A percentile compares a stretch with the other conserved stretches of the same genome.
Evolutionary conservation across 1,140 invertebrate species (phyloP).

Genomic region (Trichomalopsis sarcophagae): DNA sequence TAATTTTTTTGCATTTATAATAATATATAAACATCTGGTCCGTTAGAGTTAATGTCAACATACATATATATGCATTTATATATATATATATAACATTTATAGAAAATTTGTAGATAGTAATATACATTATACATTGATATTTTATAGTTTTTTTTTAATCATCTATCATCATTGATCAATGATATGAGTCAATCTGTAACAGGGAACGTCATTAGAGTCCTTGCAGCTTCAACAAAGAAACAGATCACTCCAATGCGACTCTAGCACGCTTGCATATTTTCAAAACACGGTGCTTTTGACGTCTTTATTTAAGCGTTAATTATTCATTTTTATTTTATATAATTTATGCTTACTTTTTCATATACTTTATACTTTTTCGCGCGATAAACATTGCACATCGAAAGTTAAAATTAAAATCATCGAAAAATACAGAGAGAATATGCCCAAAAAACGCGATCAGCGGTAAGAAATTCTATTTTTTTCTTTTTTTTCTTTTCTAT

Average conservation of each 20-base stretch:
- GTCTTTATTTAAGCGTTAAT: constrained; percentile 2
- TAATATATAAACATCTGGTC: constrained; percentile 75
- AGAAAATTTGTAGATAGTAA: constrained; percentile 73
- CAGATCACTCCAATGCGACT: constrained; percentile 22
- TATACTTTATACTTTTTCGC: constrained; percentile 37
- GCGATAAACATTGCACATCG: constrained; percentile 53
- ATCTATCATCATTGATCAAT: constrained; percentile 62
- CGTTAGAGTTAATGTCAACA: constrained; percentile 65
- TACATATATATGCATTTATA: constrained; percentile 27
- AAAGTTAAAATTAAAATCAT: constrained; percentile 41
- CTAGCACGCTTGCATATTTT: constrained; percentile 24
- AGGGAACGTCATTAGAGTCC: constrained; percentile 60
- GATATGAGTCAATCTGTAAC: constrained; percentile 69
- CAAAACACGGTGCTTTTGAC: background rate
- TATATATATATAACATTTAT: constrained; percentile 73
- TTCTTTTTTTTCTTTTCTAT: background rate
- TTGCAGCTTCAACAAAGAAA: constrained; percentile 59
- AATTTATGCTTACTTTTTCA: background rate
- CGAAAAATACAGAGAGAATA: constrained; percentile 45
- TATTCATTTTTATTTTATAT: constrained; percentile 10
- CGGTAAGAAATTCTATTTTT: background rate
- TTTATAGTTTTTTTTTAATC: constrained; percentile 57
- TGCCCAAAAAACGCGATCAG: constrained; percentile 22
- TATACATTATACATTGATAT: constrained; percentile 65
- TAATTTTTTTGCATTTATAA: constrained; percentile 57